A percentile compares a stretch with the other conserved stretches of the same genome.
These are phyloP conservation scores for Mustela nigripes DNA, from an alignment of 2,113 vertebrate species.

Conservation along the genomic window DNA sequence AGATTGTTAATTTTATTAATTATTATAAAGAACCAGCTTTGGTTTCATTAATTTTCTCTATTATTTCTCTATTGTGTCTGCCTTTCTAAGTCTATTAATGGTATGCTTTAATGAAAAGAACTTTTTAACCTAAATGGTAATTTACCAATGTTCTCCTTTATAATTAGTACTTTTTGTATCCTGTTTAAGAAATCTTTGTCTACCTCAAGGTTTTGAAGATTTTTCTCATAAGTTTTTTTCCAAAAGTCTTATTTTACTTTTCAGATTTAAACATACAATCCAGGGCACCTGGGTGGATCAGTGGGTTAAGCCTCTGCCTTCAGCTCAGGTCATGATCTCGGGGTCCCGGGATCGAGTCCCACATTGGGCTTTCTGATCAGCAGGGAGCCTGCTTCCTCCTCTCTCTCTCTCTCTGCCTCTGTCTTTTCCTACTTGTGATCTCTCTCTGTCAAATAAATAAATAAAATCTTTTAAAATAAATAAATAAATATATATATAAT, in stretches of 20 bases:
- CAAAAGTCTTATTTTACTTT: neutral
- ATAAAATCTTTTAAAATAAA: too few species aligned
- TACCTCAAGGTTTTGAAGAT: neutral
- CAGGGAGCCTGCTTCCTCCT: too few species aligned
- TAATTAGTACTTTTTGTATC: neutral
- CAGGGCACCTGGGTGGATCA: too few species aligned
- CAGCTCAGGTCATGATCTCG: too few species aligned
- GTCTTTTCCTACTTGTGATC: too few species aligned
- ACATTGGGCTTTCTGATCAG: too few species aligned
- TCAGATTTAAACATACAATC: neutral
- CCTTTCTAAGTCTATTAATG: neutral
- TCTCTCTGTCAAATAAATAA: too few species aligned
- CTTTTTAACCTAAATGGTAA: neutral
- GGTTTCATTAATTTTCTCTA: neutral
- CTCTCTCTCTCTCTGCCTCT: too few species aligned
- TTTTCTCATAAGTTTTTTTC: neutral
- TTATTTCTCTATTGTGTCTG: neutral
- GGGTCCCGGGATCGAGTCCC: too few species aligned
- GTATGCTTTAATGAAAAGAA: neutral
- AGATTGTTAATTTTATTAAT: neutral
- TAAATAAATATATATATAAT: neutral
- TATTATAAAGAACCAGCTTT: neutral
- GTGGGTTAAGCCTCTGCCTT: too few species aligned
- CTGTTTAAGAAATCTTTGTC: neutral
- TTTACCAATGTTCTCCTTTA: neutral